Conservation (phyloP, 2,888 invertebrate genomes). For the Cenopis cana region DNA sequence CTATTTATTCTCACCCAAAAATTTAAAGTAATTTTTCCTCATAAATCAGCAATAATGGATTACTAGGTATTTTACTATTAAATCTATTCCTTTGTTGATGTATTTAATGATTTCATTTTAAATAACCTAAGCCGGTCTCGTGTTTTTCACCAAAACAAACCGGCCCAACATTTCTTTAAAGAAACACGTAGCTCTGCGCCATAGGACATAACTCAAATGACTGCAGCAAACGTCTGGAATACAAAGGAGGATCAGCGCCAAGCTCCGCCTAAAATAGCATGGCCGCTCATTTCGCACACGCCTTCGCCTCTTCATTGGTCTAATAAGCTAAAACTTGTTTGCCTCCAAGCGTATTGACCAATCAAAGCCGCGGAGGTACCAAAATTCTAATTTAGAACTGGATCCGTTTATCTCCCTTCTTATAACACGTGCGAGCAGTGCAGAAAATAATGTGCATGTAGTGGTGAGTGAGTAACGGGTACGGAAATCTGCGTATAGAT, state of each 20-base stretch:
- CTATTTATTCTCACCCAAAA: not conserved
- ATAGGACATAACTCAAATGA: slow-evolving; percentile 82
- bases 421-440: slow-evolving; percentile 63
- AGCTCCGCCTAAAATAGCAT: slow-evolving; percentile 80
- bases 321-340: slow-evolving; percentile 67
- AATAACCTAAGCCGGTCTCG: slow-evolving; percentile 34
- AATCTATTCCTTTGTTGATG: slow-evolving; percentile 20
- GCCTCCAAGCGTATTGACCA: slow-evolving; percentile 68
- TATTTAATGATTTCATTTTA: slow-evolving; percentile 34
- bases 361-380: slow-evolving; percentile 69
- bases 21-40: slow-evolving; percentile 6
- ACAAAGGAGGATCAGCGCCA: slow-evolving; percentile 77
- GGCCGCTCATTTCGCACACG: slow-evolving; percentile 70
- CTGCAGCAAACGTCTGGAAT: slow-evolving; percentile 78
- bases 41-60: slow-evolving; percentile 15
- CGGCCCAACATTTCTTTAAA: slow-evolving; percentile 33
- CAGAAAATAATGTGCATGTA: slow-evolving; percentile 60
- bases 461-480: slow-evolving; percentile 56
- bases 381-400: slow-evolving; percentile 69
- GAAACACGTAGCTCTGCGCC: slow-evolving; percentile 74
- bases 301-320: slow-evolving; percentile 70
- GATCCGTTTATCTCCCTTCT: slow-evolving; percentile 69
- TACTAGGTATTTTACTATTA: slow-evolving; percentile 18
- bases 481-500: slow-evolving; percentile 58
- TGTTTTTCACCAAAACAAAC: slow-evolving; percentile 41